These are phyloP conservation scores for Lasioglossum oenotherae DNA, from an alignment of 2,888 invertebrate species.

Conservation along the genomic window DNA sequence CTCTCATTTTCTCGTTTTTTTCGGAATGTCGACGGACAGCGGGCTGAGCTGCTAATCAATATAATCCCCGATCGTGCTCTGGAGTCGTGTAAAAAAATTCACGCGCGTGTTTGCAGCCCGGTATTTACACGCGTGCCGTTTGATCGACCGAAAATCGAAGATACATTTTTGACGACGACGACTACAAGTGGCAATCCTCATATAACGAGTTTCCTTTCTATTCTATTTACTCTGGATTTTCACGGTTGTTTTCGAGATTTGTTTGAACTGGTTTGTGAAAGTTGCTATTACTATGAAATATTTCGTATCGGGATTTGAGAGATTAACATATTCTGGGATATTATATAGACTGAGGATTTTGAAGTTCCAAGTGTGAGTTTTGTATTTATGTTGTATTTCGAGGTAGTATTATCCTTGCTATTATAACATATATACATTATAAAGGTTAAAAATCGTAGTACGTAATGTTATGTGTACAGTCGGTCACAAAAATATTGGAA, in stretches of 20 bases:
- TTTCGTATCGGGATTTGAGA: background rate
- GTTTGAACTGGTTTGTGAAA: background rate
- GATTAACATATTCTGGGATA: background rate
- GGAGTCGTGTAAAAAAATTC: constrained; percentile 21
- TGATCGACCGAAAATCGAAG: background rate
- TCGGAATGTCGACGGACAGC: background rate
- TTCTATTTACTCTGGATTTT: background rate
- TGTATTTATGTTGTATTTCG: background rate
- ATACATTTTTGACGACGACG: background rate
- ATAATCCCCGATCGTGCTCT: background rate
- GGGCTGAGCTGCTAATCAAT: constrained; percentile 33
- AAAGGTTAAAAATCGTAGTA: background rate
- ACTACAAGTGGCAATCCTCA: background rate
- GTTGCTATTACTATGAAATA: background rate
- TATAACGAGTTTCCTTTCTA: background rate
- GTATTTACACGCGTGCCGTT: constrained; percentile 30
- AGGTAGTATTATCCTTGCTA: background rate
- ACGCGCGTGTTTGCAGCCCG: constrained; percentile 13
- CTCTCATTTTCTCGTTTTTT: background rate
- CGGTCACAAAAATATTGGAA: too few relatives aligned
- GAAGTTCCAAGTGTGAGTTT: background rate
- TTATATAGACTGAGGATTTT: background rate
- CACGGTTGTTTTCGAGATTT: background rate
- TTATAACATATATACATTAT: background rate
- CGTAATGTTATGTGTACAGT: too few relatives aligned